These are phyloP conservation scores for Acanthopagrus latus DNA, from an alignment of 2,797 vertebrate species.

Conservation along the genomic window DNA sequence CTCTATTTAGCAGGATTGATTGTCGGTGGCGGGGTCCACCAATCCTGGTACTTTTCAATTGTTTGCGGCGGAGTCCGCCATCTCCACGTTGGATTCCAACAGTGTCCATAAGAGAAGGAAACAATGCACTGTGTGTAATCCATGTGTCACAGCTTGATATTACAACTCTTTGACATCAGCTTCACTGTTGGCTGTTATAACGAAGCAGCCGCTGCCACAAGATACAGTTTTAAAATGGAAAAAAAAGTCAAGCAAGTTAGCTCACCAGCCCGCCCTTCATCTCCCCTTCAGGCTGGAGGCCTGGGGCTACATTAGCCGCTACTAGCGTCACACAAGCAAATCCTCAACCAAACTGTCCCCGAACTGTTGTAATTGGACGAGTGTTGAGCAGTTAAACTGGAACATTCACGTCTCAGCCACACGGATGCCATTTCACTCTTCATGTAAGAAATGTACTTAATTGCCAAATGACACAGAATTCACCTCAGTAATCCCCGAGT, in stretches of 20 bases:
- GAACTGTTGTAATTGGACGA: neutral
- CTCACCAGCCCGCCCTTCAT: neutral
- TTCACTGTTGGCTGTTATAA: neutral
- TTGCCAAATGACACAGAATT: constrained; percentile 7
- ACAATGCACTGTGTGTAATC: neutral
- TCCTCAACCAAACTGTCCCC: neutral
- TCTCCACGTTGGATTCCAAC: neutral
- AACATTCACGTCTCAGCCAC: neutral
- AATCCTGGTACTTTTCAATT: neutral
- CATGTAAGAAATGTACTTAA: neutral
- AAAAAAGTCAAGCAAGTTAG: neutral
- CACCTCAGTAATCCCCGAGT: constrained; percentile 25
- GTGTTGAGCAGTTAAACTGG: neutral
- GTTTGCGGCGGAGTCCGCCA: neutral
- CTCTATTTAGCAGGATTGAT: neutral
- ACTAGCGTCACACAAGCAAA: too few relatives aligned
- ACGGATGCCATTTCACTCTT: neutral
- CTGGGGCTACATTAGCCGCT: neutral
- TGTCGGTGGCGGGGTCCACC: neutral
- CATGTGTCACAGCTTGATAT: neutral
- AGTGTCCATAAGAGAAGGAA: neutral
- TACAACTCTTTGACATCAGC: neutral
- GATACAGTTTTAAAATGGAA: neutral
- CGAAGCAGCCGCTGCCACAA: neutral
- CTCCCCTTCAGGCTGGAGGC: neutral